These are phyloP conservation scores for Drosophila leontia DNA, from an alignment of 1,140 invertebrate genomes.

Conservation along the genomic window DNA sequence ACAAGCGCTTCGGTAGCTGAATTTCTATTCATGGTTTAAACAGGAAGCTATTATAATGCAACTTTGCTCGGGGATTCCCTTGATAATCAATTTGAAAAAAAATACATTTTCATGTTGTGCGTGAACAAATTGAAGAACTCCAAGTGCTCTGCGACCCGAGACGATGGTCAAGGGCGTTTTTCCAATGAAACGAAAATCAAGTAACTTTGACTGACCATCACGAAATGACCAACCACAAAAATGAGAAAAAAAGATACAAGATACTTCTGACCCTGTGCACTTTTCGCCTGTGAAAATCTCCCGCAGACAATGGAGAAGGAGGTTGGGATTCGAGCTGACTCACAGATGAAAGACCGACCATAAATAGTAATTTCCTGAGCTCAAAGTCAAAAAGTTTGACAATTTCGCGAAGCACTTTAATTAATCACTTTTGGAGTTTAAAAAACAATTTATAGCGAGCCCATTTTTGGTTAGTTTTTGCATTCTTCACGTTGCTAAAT, in stretches of 20 bases:
- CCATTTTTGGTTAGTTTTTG: constrained; percentile 34
- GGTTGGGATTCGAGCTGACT: constrained; percentile 21
- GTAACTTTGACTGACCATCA: constrained; percentile 27
- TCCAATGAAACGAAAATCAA: constrained; percentile 7
- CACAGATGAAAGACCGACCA: constrained; percentile 20
- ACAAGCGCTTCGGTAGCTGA: constrained; percentile 6
- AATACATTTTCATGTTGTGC: constrained; percentile 4
- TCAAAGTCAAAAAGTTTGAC: constrained; percentile 49
- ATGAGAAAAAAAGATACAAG: neutral
- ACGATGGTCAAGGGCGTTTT: constrained; percentile 44
- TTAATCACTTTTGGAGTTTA: constrained; percentile 53
- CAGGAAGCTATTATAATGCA: constrained; percentile 54
- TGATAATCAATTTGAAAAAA: constrained; percentile 5
- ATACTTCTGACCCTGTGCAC: constrained; percentile 46
- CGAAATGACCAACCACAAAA: constrained; percentile 23
- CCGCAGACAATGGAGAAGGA: constrained; percentile 34
- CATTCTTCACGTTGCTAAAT: constrained; percentile 46
- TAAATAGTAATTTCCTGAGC: constrained; percentile 45
- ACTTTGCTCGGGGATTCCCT: constrained; percentile 34
- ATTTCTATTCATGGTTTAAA: constrained; percentile 38
- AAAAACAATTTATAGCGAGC: constrained; percentile 30
- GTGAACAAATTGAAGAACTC: constrained; percentile 19
- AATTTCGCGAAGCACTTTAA: constrained; percentile 61
- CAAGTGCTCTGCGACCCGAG: constrained; percentile 41
- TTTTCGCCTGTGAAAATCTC: constrained; percentile 39